Evolutionary conservation across 2,113 vertebrate species (phyloP), one percentile per base, ranked within the genome.

Genomic region (Pelmatolapia mariae): DNA sequence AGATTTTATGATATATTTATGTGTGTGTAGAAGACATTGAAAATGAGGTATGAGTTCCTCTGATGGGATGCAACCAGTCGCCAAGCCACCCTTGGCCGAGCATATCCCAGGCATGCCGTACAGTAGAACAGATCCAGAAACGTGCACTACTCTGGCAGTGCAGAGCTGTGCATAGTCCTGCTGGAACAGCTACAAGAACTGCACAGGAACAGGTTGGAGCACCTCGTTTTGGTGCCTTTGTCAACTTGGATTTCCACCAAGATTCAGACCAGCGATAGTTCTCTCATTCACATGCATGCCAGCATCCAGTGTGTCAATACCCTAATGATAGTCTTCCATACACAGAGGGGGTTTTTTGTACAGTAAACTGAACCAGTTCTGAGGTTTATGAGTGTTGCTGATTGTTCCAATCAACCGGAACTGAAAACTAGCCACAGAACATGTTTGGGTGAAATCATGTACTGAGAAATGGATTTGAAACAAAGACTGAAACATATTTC

Each of bases 311-410:
- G 15, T 73, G 5, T 10, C 38, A 18, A 18, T 10, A 47, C 9
- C 15, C 68, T n/a, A 36, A 71, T 43, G 10, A 43, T 15, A 24
- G 36, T 71, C 36, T 43, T 24, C 24, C 24, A 43, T 43, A 71
- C 13, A 71, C n/a, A 24, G 7, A 40, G 7, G 31, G 18, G 0
- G 0, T n/a, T 11, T 16, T 24, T 43, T 15, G 36, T 71, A n/a
- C 66, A 43, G 13, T 43, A 71, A 29, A 29, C 24, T 47, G 43
- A 76, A 76, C 24, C 71, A 76, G 1, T 76, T 76, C 40, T 29
- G 71, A 76, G 2, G 4, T 68, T 68, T 68, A 66, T 38, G 7
- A 66, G 19, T 66, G 33, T 38, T 38, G 0, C 33, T 68, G 63
- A 68, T 38, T 38, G 63, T 68, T 68, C 63, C 63, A 76, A 0